These are phyloP conservation scores for Pyrrhia umbra DNA, from an alignment of 2,888 invertebrate species.

Conservation along the genomic window DNA sequence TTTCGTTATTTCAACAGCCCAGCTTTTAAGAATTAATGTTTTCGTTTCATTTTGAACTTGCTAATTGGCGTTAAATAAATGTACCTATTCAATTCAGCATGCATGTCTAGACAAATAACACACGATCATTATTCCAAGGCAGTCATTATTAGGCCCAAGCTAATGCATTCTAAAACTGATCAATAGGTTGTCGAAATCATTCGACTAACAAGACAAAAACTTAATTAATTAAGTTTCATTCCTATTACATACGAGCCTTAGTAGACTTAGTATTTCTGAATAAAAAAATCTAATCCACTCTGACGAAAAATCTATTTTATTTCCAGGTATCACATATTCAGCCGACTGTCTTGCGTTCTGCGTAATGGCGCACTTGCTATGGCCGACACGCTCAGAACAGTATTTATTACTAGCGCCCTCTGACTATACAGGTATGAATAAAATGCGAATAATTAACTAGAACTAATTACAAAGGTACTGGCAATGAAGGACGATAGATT, in stretches of 20 bases:
- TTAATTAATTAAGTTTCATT: no score
- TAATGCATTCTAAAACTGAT: no score
- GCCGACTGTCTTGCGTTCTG: constrained; percentile 98
- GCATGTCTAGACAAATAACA: no score
- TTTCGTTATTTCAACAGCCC: not conserved
- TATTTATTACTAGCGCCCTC: constrained; percentile 95
- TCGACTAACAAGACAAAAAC: no score
- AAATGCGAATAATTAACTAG: not conserved
- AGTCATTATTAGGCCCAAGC: no score
- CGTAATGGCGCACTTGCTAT: constrained; percentile 98
- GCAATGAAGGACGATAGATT: not conserved
- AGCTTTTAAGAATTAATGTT: constrained; percentile 2
- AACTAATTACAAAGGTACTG: not conserved
- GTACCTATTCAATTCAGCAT: no score
- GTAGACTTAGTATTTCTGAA: no score
- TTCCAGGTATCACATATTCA: constrained; percentile 97
- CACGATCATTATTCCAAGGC: no score
- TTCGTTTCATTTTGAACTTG: constrained; percentile 18
- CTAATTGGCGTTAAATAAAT: not conserved
- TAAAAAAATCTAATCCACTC: no score
- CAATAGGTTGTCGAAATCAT: no score
- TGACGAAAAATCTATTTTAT: not conserved
- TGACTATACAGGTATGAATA: constrained; percentile 90
- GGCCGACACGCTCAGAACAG: constrained; percentile 98
- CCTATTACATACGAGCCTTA: no score